Conservation (phyloP, 2,888 invertebrate genomes). For the Apamea crenata region DNA sequence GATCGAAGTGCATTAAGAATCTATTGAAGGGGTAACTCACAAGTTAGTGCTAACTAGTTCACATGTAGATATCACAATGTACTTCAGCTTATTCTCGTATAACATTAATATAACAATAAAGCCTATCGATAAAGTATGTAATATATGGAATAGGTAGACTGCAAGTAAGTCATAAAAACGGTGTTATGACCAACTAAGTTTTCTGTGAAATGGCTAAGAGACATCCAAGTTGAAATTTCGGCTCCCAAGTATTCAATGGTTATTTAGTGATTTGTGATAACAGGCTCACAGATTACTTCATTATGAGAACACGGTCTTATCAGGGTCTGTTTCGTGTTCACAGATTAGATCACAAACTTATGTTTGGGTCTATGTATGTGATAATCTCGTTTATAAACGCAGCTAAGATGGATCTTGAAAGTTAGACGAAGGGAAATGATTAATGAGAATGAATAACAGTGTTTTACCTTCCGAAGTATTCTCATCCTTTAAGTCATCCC, state of each 20-base stretch:
- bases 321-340: not conserved
- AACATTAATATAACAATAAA: conserved; percentile 49
- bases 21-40: conserved; percentile 43
- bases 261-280: not conserved
- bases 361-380: not conserved
- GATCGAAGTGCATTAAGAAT: conserved; percentile 40
- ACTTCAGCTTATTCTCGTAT: conserved; percentile 51
- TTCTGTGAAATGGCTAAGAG: conserved; percentile 26
- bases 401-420: not conserved
- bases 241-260: not conserved
- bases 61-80: conserved; percentile 66
- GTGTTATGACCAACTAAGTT: conserved; percentile 9
- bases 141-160: conserved; percentile 55
- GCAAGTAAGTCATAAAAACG: conserved; percentile 44
- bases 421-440: not conserved
- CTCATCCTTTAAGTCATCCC: not conserved
- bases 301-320: not conserved
- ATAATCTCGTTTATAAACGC: not conserved
- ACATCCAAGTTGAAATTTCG: not conserved
- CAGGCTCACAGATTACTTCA: not conserved
- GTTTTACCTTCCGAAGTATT: conserved; percentile 6
- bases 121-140: conserved; percentile 47
- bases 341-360: not conserved
- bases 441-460: conserved; percentile 1
- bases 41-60: conserved; percentile 55